Evolutionary conservation across 1,140 invertebrate genomes (phyloP).

Genomic region (Pentalonia nigronervosa): DNA sequence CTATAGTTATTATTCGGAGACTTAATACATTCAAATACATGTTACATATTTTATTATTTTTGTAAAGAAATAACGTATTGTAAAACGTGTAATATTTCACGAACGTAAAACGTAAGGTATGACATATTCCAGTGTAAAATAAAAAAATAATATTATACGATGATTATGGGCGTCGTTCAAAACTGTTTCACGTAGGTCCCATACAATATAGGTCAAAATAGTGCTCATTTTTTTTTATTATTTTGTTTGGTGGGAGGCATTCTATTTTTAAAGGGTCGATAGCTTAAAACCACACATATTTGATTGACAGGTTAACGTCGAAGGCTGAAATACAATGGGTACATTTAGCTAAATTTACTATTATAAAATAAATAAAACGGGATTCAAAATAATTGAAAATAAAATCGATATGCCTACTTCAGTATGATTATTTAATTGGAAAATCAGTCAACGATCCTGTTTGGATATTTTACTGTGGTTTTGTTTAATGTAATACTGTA

Average conservation of each 20-base stretch:
- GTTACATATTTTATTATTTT: not conserved
- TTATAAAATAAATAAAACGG: not conserved
- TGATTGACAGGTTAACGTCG: not conserved
- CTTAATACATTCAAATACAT: not conserved
- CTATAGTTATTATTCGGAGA: too few relatives aligned
- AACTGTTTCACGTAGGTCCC: not conserved
- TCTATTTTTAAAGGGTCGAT: not conserved
- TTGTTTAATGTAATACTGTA: not conserved
- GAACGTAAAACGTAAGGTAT: not conserved
- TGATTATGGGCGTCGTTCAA: not conserved
- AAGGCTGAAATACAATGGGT: not conserved
- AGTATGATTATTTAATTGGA: not conserved
- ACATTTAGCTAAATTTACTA: not conserved
- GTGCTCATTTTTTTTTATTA: not conserved
- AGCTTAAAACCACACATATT: not conserved
- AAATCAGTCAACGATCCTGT: not conserved
- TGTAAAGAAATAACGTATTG: not conserved
- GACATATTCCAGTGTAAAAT: not conserved
- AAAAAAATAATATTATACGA: not conserved
- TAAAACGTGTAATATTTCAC: not conserved
- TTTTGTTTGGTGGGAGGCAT: not conserved
- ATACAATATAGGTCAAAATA: not conserved
- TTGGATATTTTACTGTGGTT: not conserved
- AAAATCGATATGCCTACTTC: not conserved
- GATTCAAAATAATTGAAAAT: not conserved